Base-by-base conservation (phyloP, 1,140 invertebrate genomes). In the Euwallacea fornicatus region DNA sequence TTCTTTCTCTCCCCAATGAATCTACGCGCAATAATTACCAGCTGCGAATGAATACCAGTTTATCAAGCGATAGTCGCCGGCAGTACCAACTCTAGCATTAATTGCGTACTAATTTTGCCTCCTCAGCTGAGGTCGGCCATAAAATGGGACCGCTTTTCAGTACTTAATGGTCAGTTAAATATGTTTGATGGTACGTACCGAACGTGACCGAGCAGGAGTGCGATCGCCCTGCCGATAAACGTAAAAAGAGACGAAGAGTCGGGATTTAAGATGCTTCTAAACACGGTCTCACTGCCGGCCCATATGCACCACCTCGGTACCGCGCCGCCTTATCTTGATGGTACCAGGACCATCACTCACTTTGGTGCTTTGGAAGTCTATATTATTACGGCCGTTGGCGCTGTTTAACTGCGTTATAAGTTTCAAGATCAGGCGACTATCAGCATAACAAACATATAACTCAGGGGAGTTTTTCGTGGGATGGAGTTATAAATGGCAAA, bases 361-460 rank as follows among this genome's bases (percentile, higher is more conserved):
- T 50, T 50, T 13, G 21, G 21, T 33, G 21, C 21, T 33, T 33
- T 33, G 21, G 46, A 50, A 50, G 46, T 50, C 46, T 50, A 50
- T 50, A 50, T 50, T 50, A 50, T 33, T 33, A 33, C 21, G 21
- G 21, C 21, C 21, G 21, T 33, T 33, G 21, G 21, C 21, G 21
- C 21, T 33, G 21, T 33, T 33, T 33, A 33, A 33, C 21, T 33
- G 21, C 21, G 21, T 33, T 33, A 33, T 33, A 33, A 33, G 21
- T 33, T 33, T 33, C 21, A 33, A 33, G 21, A 33, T 33, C 21
- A 33, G 21, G 21, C 21, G 21, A 33, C 7, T 64, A 64, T 64
- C 44, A 8, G 44, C 62, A 64, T 64, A 64, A 64, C 62, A 64
- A 64, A 53, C 62, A 64, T 64, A 47, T 64, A 64, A 64, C 47